Percentiles rank a stretch among this genome's conserved stretches.
Conservation (phyloP, 2,113 vertebrate species). For the Odobenus rosmarus region DNA sequence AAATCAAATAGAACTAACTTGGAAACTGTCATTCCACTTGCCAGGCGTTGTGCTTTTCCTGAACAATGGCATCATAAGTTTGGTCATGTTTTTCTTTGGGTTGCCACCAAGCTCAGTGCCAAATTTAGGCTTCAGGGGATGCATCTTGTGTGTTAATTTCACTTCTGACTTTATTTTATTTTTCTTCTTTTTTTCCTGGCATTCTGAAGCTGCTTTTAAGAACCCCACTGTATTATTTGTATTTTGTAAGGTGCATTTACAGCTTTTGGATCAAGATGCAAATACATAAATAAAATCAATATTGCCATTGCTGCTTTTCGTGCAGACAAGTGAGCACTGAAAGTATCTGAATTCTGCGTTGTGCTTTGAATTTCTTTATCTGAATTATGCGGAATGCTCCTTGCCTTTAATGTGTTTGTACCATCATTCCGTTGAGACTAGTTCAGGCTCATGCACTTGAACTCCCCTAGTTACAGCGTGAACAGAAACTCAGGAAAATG, state of each 20-base stretch:
- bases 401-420: constrained; percentile 35
- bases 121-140: not conserved
- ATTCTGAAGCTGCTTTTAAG: constrained; percentile 8
- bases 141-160: constrained; percentile 22
- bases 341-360: constrained; percentile 15
- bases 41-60: not conserved
- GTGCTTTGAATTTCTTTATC: constrained; percentile 51
- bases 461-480: constrained; percentile 40
- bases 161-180: constrained; percentile 27
- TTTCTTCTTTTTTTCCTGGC: not conserved
- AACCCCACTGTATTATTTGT: not conserved
- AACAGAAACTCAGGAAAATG: constrained; percentile 31
- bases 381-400: not conserved
- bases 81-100: not conserved
- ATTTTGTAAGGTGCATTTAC: not conserved
- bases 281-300: constrained; percentile 56
- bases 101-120: not conserved
- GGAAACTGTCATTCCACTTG: not conserved
- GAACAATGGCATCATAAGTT: not conserved
- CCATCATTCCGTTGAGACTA: not conserved
- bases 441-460: constrained; percentile 22
- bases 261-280: constrained; percentile 6
- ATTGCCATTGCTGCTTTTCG: not conserved
- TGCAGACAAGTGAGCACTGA: not conserved
- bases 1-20: not conserved